Conservation (phyloP, 2,797 vertebrate genomes). For the Carduelis carduelis region DNA sequence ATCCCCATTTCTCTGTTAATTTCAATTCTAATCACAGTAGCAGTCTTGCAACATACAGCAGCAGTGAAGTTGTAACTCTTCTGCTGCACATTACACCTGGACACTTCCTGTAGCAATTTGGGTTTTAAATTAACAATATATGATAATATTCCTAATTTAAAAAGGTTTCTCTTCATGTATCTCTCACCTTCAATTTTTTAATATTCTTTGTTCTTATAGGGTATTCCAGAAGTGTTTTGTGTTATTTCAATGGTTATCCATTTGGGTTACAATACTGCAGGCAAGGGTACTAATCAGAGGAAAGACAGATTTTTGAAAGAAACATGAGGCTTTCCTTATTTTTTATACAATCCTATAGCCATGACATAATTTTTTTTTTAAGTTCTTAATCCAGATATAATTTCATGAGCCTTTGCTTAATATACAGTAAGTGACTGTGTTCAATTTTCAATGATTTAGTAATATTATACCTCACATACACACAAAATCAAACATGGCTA, state of each 20-base stretch:
- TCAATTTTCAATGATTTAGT: neutral
- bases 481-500: neutral
- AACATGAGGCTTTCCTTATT: neutral
- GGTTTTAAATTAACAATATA: neutral
- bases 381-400: neutral
- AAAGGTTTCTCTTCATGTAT: neutral
- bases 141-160: neutral
- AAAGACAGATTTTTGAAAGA: neutral
- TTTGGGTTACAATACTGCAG: neutral
- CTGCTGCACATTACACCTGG: neutral
- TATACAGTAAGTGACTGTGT: neutral
- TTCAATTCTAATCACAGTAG: neutral
- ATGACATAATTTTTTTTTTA: neutral
- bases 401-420: neutral
- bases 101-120: neutral
- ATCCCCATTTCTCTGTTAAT: neutral
- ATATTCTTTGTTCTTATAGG: neutral
- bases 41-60: neutral
- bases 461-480: neutral
- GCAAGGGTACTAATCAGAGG: neutral
- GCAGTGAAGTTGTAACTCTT: neutral
- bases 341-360: neutral
- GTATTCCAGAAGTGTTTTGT: neutral
- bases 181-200: neutral
- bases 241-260: neutral